A percentile compares a stretch with the other conserved stretches of the same genome.
Evolutionary conservation across 1,140 invertebrate genomes (phyloP).

Genomic region (Calephelis nemesis): DNA sequence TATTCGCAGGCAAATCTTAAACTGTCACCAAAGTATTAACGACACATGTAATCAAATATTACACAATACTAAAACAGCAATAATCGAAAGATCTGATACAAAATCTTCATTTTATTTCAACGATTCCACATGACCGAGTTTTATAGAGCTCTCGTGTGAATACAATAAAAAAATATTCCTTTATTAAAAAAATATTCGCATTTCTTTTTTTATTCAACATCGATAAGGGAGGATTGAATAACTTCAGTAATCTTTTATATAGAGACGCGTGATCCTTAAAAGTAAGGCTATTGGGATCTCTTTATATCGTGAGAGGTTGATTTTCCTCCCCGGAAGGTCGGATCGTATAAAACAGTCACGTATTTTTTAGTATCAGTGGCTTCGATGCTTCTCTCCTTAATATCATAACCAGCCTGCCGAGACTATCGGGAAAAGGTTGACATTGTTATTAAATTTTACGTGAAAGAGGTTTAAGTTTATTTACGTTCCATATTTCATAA

Average conservation of each 20-base stretch:
- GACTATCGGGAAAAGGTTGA: slow-evolving; percentile 39
- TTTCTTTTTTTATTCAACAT: slow-evolving; percentile 10
- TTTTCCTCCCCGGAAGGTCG: slow-evolving; percentile 33
- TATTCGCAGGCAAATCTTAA: too few relatives aligned
- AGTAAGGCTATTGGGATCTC: slow-evolving; percentile 49
- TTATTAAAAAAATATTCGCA: slow-evolving; percentile 11
- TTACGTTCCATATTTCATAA: slow-evolving; percentile 29
- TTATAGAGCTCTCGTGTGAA: slow-evolving; percentile 9
- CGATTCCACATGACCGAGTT: slow-evolving; percentile 13
- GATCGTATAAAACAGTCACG: slow-evolving; percentile 66
- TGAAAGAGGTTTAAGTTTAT: slow-evolving; percentile 48
- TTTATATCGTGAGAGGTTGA: slow-evolving; percentile 45
- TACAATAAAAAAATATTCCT: slow-evolving; percentile 6
- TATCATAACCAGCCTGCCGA: slow-evolving; percentile 58
- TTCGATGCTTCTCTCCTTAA: slow-evolving; percentile 55
- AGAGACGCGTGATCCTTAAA: slow-evolving; percentile 40
- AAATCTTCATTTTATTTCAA: slow-evolving; percentile 8
- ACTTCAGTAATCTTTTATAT: slow-evolving; percentile 42
- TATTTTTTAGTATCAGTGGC: slow-evolving; percentile 65
- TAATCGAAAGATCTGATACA: not conserved
- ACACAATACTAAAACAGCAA: not conserved
- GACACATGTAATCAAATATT: not conserved
- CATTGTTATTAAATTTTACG: slow-evolving; percentile 54
- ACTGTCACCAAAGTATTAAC: too few relatives aligned
- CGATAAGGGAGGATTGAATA: slow-evolving; percentile 33